phyloP scores from a whole-genome alignment of 2,113 vertebrate genomes.

The Corythornis madagascariensis region DNA sequence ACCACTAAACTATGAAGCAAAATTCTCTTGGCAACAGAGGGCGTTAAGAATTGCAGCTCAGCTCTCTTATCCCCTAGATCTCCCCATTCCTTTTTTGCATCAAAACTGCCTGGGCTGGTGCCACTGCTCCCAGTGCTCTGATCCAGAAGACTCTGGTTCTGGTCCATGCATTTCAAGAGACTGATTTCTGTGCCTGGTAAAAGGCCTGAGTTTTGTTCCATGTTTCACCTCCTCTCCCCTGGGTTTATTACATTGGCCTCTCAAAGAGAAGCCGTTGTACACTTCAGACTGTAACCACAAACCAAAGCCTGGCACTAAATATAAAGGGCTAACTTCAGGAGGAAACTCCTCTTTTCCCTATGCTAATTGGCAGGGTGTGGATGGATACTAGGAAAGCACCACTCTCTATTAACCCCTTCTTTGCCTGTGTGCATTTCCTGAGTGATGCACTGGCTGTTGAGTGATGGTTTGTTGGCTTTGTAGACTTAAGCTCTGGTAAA shows the following conservation, averaged over 20 bases:
- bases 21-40: background rate
- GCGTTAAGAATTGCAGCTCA: background rate
- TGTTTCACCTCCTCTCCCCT: background rate
- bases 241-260: background rate
- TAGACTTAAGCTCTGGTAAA: background rate
- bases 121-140: background rate
- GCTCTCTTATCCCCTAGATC: background rate
- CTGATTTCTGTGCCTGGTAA: background rate
- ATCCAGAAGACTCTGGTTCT: background rate
- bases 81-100: background rate
- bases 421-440: background rate
- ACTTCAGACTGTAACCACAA: background rate
- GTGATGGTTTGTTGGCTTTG: background rate
- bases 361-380: conserved; percentile 11
- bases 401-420: background rate
- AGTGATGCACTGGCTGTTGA: background rate
- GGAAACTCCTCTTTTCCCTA: conserved; percentile 18
- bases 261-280: background rate
- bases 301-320: conserved; percentile 3
- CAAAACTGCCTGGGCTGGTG: background rate
- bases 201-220: background rate
- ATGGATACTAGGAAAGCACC: background rate
- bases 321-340: background rate
- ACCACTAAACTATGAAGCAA: conserved; percentile 41
- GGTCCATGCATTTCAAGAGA: background rate